phyloP scores from a whole-genome alignment of 2,113 vertebrate species.

The Sebastes fasciatus region DNA sequence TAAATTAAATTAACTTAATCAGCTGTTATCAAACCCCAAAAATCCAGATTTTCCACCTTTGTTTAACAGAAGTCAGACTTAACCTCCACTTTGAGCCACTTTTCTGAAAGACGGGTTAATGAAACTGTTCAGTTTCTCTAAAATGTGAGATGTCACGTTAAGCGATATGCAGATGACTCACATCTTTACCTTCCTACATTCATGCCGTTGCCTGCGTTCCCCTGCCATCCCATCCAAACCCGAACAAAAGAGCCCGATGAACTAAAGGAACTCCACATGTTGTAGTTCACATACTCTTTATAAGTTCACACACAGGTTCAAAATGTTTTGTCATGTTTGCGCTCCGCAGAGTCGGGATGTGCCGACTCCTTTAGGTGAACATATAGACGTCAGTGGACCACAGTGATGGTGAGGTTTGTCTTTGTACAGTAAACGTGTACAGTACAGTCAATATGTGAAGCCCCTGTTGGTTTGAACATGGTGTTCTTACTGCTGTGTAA shows the following conservation, averaged over 20 bases:
- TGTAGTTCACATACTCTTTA: conserved; percentile 4
- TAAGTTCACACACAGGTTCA: not conserved
- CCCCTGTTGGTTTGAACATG: conserved; percentile 27
- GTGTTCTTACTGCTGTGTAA: conserved; percentile 46
- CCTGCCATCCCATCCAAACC: not conserved
- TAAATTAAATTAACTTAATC: not conserved
- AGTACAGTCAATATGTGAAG: conserved; percentile 53
- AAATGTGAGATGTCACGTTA: not conserved
- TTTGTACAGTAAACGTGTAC: conserved; percentile 58
- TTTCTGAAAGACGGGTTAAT: not conserved
- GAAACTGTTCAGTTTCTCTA: not conserved
- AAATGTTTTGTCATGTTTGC: not conserved
- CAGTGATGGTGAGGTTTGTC: conserved; percentile 53
- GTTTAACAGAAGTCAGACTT: not conserved
- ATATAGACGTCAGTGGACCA: conserved; percentile 36
- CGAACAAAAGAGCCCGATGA: not conserved
- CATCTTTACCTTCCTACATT: conserved; percentile 18
- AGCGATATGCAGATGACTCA: conserved; percentile 45
- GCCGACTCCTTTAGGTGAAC: conserved; percentile 9
- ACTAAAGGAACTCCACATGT: not conserved
- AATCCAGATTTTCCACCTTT: not conserved
- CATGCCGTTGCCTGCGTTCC: not conserved
- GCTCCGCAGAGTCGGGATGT: not conserved
- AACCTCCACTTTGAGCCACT: not conserved
- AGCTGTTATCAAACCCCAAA: not conserved